These are phyloP conservation scores for Drosophila repleta DNA, from an alignment of 1,140 invertebrate genomes.

Conservation along the genomic window DNA sequence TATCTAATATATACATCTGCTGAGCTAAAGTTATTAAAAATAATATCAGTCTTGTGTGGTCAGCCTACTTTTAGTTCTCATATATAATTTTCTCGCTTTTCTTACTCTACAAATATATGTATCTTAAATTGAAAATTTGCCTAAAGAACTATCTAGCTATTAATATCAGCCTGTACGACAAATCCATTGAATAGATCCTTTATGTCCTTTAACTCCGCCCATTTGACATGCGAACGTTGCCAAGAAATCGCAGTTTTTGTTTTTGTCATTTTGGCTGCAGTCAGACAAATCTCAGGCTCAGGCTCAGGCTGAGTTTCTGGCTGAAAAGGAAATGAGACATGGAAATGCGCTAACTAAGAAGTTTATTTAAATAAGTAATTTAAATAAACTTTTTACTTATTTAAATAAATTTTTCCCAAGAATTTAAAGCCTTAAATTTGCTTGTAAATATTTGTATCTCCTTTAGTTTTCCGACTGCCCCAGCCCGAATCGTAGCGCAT, in stretches of 20 bases:
- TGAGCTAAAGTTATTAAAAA: no score
- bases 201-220: conserved; percentile 14
- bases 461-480: neutral
- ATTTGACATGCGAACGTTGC: conserved; percentile 68
- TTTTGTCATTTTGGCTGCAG: conserved; percentile 55
- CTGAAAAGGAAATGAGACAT: conserved; percentile 30
- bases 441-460: no score
- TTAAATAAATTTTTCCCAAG: no score
- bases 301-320: no score
- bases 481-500: conserved; percentile 25
- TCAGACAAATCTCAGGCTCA: conserved; percentile 63
- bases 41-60: no score
- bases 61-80: no score
- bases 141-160: neutral
- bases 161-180: neutral
- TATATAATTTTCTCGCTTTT: no score
- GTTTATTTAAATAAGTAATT: neutral
- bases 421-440: no score
- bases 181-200: neutral
- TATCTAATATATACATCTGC: no score
- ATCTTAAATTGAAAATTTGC: no score
- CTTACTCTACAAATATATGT: no score
- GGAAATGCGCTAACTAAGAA: conserved; percentile 25
- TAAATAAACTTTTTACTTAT: no score
- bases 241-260: conserved; percentile 46